Base-by-base conservation (phyloP, 2,888 invertebrate genomes). In the Adelphocoris suturalis region DNA sequence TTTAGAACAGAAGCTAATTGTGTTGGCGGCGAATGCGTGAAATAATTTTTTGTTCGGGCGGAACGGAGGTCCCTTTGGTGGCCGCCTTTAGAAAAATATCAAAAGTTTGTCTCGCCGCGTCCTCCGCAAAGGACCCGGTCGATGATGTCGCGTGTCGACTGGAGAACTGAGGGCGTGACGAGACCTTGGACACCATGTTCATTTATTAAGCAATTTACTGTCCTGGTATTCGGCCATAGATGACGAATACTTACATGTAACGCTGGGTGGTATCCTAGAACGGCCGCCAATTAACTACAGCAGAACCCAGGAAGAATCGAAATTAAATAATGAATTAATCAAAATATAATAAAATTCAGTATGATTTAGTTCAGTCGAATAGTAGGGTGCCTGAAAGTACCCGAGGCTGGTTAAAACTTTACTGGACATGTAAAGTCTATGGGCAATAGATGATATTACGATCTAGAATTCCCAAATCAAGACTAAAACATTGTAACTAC, bases 1-100 rank as follows among this genome's bases (percentile, higher is more conserved):
- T 78, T 78, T 78, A 47, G 78, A 78, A 78, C 78, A 78, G n/a
- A 46, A 16, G 78, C 78, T 78, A 78, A 78, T 78, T 78, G 78
- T 78, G 78, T 78, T 78, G 78, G 37, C 28, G 78, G 47, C 78
- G 78, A 47, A 37, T 47, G 78, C 78, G 78, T 78, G 78, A 78
- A 78, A 78, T 78, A 78, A 78, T 78, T 78, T 78, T 78, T 78
- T 78, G 37, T 46, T 78, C 68, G 68, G 57, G 57, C 57, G 57
- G 57, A 57, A 57, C 57, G 57, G 16, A 37, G 37, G 9, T 68
- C 68, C 23, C 68, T 23, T 23, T 12, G 23, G 27, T 19, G 23
- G 68, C 68, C 68, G 68, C 68, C 68, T 68, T 68, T 68, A 23
- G 9, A 68, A 68, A 68, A 68, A 68, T 68, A 27, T 68, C 27